Base-by-base conservation (phyloP, 1,140 invertebrate genomes). In the Drosophila cardini region DNA sequence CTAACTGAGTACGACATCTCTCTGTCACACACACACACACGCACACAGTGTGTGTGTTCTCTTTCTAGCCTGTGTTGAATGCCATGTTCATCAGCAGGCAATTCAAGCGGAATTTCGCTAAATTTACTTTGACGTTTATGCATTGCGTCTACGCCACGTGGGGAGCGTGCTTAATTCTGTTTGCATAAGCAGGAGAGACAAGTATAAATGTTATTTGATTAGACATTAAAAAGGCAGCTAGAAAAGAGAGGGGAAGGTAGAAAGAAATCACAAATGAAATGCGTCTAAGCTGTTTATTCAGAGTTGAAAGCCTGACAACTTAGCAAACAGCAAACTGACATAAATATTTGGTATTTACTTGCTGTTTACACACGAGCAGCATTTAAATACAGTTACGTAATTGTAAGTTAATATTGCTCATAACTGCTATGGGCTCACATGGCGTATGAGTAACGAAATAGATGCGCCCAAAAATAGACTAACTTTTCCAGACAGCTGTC, bases 71-170 rank as follows among this genome's bases (percentile, higher is more conserved):
- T 21, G 16, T 13, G 32, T 9, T 46, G 55, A 13, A 38, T 42
- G 21, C 48, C 77, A 75, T 78, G 78, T 50, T 87, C 83, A 78
- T 78, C 83, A 87, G 55, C 48, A 58, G 63, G 63, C 80, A 82
- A 86, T 86, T 86, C 83, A 82, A 72, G 83, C 63, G 82, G 82
- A 86, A 86, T 87, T 75, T 71, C 43, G 70, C 36, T 50, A 68
- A 85, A 78, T 87, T 78, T 65, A 70, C 83, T 86, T 79, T 87
- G 82, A 86, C 82, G 68, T 70, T 65, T 82, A 72, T 82, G 79
- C 83, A 86, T 87, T 79, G 69, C 79, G 76, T 65, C 82, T 86
- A 87, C 76, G 83, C 48, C 61, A 43, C 68, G 64, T 81, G 48
- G 65, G 61, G 57, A 62, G 42, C 50, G 42, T 38, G 46, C 71